Percentiles rank a stretch among this genome's conserved stretches.
Conservation (phyloP, 2,113 vertebrate species). For the Neotoma lepida region DNA sequence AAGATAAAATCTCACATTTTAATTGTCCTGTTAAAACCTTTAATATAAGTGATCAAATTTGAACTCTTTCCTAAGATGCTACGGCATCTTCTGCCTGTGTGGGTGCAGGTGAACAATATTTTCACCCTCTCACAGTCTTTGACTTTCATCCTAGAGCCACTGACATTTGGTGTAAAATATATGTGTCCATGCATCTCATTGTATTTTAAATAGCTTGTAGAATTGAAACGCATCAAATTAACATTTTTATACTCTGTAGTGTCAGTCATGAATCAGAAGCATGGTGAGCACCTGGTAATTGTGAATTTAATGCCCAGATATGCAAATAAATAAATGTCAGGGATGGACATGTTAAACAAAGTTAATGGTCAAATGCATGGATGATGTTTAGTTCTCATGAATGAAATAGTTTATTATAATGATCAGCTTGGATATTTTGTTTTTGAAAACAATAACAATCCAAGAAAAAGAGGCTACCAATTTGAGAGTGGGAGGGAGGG, state of each 20-base stretch:
- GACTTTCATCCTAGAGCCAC: not conserved
- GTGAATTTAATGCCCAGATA: not conserved
- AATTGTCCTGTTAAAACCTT: not conserved
- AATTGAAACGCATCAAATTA: not conserved
- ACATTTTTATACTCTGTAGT: not conserved
- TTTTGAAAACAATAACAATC: not conserved
- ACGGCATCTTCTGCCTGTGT: not conserved
- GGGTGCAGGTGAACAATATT: not conserved
- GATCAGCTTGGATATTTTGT: conserved; percentile 1
- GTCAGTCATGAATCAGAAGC: not conserved
- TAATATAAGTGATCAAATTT: not conserved
- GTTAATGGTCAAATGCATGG: not conserved
- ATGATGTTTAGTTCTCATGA: not conserved
- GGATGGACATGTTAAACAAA: not conserved
- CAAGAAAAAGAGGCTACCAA: not conserved
- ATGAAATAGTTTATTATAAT: not conserved
- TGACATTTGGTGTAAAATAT: not conserved
- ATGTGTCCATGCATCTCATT: not conserved
- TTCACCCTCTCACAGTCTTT: not conserved
- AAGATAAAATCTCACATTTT: not conserved
- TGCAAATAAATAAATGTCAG: not conserved
- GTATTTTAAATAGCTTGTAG: not conserved
- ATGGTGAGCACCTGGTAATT: not conserved
- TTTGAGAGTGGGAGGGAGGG: not conserved
- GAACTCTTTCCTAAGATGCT: not conserved